Base-by-base conservation (phyloP, 2,888 invertebrate species). In the Xestia c-nigrum region DNA sequence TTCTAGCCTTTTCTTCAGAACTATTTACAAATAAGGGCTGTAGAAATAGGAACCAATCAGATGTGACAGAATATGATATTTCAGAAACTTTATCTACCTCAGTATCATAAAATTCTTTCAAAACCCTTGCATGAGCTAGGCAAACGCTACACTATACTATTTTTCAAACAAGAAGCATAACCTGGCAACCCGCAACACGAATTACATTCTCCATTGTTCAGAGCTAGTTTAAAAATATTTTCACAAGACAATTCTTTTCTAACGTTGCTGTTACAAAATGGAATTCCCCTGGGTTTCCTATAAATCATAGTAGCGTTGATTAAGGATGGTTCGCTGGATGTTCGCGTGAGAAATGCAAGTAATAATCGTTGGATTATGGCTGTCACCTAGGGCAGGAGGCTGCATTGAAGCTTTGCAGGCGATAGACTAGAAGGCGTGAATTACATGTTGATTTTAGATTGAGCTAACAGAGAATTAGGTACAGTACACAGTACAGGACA, bases 331-430 rank as follows among this genome's bases (percentile, higher is more conserved):
- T 82, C 72, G 78, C 76, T 81, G 73, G 73, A 82, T 70, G 81
- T 81, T 76, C 65, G 69, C 65, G 79, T 81, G 86, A 88, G 85
- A 84, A 87, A 88, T 87, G 83, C 82, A 70, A 80, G 85, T 84
- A 86, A 87, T 87, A 88, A 87, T 88, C 85, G 68, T 40, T n/a
- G 70, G 86, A 87, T 86, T 86, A 80, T 72, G 72, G 61, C 81
- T 85, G 87, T 85, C 86, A 82, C 72, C 74, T 64, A 40, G 71
- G 67, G 64, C 55, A 43, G 38, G 61, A 16, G 63, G 59, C 31
- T 43, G 63, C 61, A 57, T 31, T 70, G 61, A 50, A 80, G 81
- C 73, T 59, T 81, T 65, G 55, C 64, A 52, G 38, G 65, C 86
- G 24, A 52, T 72, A 78, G 61, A 57, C 66, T 78, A 74, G 64